Evolutionary conservation across 2,113 vertebrate species (phyloP).

Genomic region (Charina bottae): DNA sequence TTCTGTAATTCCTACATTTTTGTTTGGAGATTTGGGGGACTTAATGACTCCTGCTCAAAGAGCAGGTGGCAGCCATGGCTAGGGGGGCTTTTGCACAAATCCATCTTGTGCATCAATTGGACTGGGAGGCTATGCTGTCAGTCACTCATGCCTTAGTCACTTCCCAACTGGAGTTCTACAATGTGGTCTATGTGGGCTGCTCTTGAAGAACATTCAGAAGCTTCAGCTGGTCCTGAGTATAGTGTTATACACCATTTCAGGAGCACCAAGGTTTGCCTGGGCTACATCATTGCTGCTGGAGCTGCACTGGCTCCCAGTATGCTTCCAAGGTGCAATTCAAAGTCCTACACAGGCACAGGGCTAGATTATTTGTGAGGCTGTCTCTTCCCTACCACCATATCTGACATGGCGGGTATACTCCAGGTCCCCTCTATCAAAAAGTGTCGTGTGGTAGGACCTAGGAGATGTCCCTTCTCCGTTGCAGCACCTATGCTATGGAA

Average conservation of each 20-base stretch:
- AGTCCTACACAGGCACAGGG: background rate
- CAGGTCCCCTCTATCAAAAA: background rate
- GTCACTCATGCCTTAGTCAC: background rate
- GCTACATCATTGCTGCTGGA: background rate
- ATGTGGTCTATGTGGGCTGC: background rate
- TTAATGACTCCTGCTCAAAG: background rate
- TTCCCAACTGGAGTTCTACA: background rate
- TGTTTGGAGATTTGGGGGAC: background rate
- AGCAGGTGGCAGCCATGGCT: background rate
- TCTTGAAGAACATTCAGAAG: background rate
- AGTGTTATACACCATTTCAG: background rate
- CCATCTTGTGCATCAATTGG: background rate
- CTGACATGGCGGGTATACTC: background rate
- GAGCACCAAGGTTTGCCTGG: background rate
- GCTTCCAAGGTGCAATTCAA: background rate
- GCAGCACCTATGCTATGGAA: background rate
- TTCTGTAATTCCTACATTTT: background rate
- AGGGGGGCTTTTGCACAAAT: background rate
- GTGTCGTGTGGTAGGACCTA: background rate
- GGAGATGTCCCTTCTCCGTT: background rate
- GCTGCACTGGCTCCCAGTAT: background rate
- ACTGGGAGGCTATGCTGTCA: background rate
- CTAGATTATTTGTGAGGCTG: background rate
- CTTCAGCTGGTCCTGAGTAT: background rate
- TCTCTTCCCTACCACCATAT: background rate